phyloP scores from a whole-genome alignment of 2,113 vertebrate genomes.

The Aspidoscelis tigris region DNA sequence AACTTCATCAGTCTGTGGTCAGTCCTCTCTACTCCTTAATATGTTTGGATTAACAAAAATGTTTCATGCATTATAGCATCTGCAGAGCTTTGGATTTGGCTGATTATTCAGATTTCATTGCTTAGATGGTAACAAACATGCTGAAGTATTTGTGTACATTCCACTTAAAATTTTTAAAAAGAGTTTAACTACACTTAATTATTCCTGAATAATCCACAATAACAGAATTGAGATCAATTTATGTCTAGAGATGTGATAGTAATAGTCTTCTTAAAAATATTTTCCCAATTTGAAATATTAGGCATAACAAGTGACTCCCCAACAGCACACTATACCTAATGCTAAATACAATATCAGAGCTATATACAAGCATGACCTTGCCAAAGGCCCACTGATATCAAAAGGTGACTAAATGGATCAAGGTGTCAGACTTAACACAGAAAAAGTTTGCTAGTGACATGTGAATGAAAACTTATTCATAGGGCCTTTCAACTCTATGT shows the following conservation, averaged over 20 bases:
- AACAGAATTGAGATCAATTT: not conserved
- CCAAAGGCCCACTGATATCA: not conserved
- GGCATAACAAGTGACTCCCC: not conserved
- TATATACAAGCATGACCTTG: not conserved
- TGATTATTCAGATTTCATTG: constrained; percentile 44
- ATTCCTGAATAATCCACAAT: not conserved
- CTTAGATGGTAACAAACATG: constrained; percentile 59
- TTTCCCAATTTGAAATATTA: constrained; percentile 21
- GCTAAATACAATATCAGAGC: constrained; percentile 55
- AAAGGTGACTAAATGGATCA: constrained; percentile 66
- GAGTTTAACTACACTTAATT: not conserved
- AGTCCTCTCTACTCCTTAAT: not conserved
- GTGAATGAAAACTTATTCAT: not conserved
- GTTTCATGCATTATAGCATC: not conserved
- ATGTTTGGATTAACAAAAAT: not conserved
- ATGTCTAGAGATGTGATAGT: not conserved
- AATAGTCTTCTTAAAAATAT: constrained; percentile 31
- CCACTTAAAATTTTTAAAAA: not conserved
- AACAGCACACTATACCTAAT: constrained; percentile 21
- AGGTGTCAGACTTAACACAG: constrained; percentile 69
- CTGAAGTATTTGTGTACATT: constrained; percentile 13
- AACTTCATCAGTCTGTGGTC: not conserved
- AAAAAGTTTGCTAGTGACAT: constrained; percentile 55
- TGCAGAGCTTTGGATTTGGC: not conserved
- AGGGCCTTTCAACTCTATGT: no score